These are phyloP conservation scores for Willisornis vidua DNA, from an alignment of 2,113 vertebrate genomes.

Conservation along the genomic window DNA sequence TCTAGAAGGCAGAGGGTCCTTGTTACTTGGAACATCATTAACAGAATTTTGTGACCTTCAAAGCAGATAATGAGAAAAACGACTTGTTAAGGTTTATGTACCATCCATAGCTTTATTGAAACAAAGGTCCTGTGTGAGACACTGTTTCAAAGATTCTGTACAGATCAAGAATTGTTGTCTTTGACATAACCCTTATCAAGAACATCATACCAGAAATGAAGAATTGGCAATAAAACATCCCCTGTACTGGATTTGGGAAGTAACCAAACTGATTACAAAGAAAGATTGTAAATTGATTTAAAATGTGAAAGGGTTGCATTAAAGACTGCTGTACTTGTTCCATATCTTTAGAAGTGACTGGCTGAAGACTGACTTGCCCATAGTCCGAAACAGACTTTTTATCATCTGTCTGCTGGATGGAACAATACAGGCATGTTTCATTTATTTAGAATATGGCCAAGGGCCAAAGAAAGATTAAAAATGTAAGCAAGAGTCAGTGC, in stretches of 20 bases:
- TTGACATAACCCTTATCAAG: constrained; percentile 42
- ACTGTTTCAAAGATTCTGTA: background rate
- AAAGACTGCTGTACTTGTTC: constrained; percentile 52
- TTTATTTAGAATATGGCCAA: constrained; percentile 59
- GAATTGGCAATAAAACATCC: constrained; percentile 41
- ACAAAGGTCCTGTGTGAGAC: constrained; percentile 12
- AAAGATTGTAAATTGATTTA: constrained; percentile 62
- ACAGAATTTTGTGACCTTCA: constrained; percentile 21
- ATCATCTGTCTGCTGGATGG: constrained; percentile 40
- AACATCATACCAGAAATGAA: constrained; percentile 41
- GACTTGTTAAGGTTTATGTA: constrained; percentile 8
- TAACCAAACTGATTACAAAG: constrained; percentile 58
- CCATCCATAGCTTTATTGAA: constrained; percentile 3
- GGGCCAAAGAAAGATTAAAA: constrained; percentile 52
- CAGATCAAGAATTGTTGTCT: constrained; percentile 24
- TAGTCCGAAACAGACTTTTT: constrained; percentile 54
- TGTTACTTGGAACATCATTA: constrained; percentile 34
- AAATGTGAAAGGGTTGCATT: constrained; percentile 50
- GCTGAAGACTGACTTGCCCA: constrained; percentile 35
- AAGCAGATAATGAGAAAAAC: background rate
- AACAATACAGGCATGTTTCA: constrained; percentile 54
- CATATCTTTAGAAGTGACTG: constrained; percentile 47
- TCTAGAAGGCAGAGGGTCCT: constrained; percentile 12
- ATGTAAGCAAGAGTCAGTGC: constrained; percentile 43
- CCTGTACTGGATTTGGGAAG: constrained; percentile 40